phyloP scores from a whole-genome alignment of 2,888 invertebrate genomes.

The Chaetogeoica ovagalla region DNA sequence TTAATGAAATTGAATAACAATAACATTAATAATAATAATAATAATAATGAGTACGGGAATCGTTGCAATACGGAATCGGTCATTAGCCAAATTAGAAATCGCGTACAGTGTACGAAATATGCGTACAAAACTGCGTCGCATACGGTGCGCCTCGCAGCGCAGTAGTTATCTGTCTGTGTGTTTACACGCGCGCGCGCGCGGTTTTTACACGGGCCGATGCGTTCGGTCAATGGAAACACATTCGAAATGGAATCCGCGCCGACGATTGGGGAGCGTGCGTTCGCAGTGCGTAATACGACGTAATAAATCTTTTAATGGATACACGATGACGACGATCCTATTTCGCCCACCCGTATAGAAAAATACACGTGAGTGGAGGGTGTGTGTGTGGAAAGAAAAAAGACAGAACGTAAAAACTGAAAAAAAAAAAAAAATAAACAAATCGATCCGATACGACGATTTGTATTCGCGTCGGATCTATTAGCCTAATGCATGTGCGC shows the following conservation, averaged over 20 bases:
- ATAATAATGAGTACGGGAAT: not conserved
- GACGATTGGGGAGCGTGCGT: not conserved
- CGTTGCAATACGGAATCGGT: not conserved
- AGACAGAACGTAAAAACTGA: no score
- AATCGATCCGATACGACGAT: no score
- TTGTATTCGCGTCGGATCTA: no score
- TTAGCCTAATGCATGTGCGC: no score
- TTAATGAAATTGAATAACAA: slow-evolving; percentile 32
- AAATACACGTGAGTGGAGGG: not conserved
- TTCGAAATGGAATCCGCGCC: slow-evolving; percentile 28
- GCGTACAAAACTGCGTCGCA: not conserved
- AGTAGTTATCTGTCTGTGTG: no score
- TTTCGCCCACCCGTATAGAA: not conserved
- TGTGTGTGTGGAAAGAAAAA: not conserved
- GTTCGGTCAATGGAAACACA: slow-evolving; percentile 19
- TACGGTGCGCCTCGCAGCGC: not conserved
- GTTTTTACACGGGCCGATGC: slow-evolving; percentile 35
- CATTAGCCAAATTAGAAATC: slow-evolving; percentile 51
- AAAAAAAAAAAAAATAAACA: no score
- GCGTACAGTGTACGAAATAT: no score
- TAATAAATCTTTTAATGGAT: slow-evolving; percentile 43
- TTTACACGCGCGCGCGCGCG: not conserved
- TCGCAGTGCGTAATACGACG: no score
- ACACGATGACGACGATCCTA: slow-evolving; percentile 18
- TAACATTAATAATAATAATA: not conserved